Evolutionary conservation across 2,797 vertebrate species (phyloP).

Genomic region (Catharus ustulatus): DNA sequence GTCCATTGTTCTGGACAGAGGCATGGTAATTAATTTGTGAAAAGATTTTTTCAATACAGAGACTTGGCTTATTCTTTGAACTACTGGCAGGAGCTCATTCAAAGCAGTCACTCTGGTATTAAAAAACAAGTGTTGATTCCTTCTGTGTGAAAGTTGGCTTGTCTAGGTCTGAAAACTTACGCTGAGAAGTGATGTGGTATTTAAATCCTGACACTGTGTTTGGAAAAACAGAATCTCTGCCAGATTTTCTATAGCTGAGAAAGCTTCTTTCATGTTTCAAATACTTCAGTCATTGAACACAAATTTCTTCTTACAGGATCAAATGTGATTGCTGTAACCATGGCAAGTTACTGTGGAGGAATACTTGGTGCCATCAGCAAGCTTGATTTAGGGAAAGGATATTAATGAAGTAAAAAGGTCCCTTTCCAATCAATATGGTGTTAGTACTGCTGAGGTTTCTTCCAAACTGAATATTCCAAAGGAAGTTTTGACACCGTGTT

Average conservation of each 20-base stretch:
- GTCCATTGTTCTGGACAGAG: not conserved
- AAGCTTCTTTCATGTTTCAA: conserved; percentile 16
- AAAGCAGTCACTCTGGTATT: not conserved
- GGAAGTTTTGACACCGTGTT: not conserved
- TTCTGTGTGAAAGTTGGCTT: conserved; percentile 25
- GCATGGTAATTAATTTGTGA: conserved; percentile 19
- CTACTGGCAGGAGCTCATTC: not conserved
- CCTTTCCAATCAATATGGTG: not conserved
- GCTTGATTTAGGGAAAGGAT: not conserved
- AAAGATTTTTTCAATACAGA: not conserved
- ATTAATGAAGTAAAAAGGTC: not conserved
- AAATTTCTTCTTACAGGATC: not conserved
- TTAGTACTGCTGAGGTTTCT: not conserved
- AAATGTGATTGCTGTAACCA: not conserved
- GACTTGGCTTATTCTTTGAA: not conserved
- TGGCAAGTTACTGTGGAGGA: not conserved
- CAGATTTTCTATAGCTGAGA: conserved; percentile 15
- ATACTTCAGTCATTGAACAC: not conserved
- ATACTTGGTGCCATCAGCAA: not conserved
- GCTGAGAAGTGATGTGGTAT: conserved; percentile 3
- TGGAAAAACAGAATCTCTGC: conserved; percentile 8
- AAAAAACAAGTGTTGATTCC: conserved; percentile 26
- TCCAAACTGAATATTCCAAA: not conserved
- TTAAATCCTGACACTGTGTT: conserved; percentile 5
- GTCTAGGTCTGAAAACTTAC: not conserved